Conservation (phyloP, 2,113 vertebrate genomes). For the Oryzias celebensis region DNA sequence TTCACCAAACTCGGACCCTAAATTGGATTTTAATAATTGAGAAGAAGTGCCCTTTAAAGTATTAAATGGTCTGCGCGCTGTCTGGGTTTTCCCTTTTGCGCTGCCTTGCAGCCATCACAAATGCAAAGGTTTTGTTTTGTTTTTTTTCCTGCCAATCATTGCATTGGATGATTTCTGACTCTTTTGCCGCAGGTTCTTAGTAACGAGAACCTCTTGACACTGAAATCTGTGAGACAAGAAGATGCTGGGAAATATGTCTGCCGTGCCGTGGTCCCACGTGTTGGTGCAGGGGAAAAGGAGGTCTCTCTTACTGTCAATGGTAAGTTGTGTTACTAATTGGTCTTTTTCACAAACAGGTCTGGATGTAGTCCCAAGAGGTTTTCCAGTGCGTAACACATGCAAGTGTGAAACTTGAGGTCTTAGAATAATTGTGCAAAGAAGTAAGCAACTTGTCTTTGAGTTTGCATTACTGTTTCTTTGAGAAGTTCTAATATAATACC, state of each 20-base stretch:
- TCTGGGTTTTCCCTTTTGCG: slow-evolving; percentile 7
- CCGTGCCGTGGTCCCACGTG: slow-evolving; percentile 91
- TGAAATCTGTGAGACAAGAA: slow-evolving; percentile 93
- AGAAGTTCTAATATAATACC: not conserved
- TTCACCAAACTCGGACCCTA: slow-evolving; percentile 55
- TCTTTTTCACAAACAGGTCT: slow-evolving; percentile 17
- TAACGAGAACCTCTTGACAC: slow-evolving; percentile 92
- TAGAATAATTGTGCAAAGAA: slow-evolving; percentile 37
- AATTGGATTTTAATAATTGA: slow-evolving; percentile 85
- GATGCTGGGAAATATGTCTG: slow-evolving; percentile 98
- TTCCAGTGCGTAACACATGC: slow-evolving; percentile 19
- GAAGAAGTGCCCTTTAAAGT: slow-evolving; percentile 67
- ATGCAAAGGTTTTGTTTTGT: slow-evolving; percentile 43
- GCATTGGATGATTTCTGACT: slow-evolving; percentile 48
- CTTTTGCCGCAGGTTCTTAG: slow-evolving; percentile 86
- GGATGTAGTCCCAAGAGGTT: slow-evolving; percentile 18
- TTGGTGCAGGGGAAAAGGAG: slow-evolving; percentile 92
- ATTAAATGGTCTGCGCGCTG: slow-evolving; percentile 48
- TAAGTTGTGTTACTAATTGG: slow-evolving; percentile 60
- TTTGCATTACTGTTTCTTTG: slow-evolving; percentile 4
- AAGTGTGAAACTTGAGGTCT: slow-evolving; percentile 28
- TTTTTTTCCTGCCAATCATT: slow-evolving; percentile 12
- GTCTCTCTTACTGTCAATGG: slow-evolving; percentile 96
- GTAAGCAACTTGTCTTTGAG: slow-evolving; percentile 47
- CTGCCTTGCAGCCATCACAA: slow-evolving; percentile 35